Conservation (phyloP, 2,113 vertebrate genomes). For the Pseudolaguvia tuberculata region DNA sequence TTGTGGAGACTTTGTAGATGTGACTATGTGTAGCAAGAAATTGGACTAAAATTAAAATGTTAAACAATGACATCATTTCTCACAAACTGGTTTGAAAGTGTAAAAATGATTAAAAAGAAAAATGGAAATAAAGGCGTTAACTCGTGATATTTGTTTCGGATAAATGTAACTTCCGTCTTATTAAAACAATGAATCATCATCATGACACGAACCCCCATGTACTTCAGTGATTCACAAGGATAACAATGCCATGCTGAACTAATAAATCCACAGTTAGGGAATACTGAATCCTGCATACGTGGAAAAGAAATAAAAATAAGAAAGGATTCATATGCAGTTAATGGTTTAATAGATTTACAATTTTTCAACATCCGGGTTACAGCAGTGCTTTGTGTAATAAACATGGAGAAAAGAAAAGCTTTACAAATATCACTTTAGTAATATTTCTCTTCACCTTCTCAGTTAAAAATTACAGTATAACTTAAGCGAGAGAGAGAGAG, state of each 20-base stretch:
- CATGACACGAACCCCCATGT: neutral
- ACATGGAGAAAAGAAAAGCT: neutral
- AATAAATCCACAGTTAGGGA: neutral
- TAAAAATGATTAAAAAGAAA: no score
- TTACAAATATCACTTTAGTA: neutral
- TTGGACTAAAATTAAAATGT: no score
- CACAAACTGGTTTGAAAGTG: no score
- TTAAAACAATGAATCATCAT: neutral
- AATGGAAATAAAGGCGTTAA: no score
- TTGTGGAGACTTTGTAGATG: neutral
- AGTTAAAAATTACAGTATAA: neutral
- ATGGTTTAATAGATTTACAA: constrained; percentile 11
- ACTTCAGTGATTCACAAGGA: neutral
- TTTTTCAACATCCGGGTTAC: constrained; percentile 5
- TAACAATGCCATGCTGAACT: neutral
- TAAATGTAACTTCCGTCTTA: no score
- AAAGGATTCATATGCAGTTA: neutral
- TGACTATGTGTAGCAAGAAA: neutral
- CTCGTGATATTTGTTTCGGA: no score
- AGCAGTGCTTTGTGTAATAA: neutral
- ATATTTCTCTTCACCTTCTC: neutral
- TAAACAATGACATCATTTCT: no score
- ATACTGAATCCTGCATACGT: neutral
- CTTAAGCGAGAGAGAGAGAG: constrained; percentile 43
- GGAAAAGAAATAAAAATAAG: neutral